Percentiles rank a stretch among this genome's conserved stretches.
These are phyloP conservation scores for Burhinus bistriatus DNA, from an alignment of 2,113 vertebrate species.

Conservation along the genomic window DNA sequence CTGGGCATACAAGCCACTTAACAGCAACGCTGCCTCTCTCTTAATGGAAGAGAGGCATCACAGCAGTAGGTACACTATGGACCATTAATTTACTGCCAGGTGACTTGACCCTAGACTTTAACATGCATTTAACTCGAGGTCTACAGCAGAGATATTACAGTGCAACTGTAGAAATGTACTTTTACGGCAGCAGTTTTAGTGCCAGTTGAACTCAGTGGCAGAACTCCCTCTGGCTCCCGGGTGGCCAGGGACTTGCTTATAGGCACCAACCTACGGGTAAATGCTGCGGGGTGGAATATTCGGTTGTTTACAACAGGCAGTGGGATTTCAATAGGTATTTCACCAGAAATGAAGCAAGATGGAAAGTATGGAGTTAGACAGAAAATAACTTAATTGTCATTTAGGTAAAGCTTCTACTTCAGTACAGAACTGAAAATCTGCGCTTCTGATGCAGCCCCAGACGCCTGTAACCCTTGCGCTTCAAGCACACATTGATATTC, in stretches of 20 bases:
- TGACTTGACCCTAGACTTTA: neutral
- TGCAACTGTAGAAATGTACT: neutral
- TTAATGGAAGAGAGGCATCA: neutral
- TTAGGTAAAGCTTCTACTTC: neutral
- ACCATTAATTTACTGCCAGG: conserved; percentile 2
- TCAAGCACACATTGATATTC: neutral
- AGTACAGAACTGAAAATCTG: neutral
- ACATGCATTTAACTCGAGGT: neutral
- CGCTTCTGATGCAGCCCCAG: neutral
- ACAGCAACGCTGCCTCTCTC: neutral
- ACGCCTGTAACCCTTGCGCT: neutral
- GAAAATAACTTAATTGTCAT: neutral
- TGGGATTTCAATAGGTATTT: neutral
- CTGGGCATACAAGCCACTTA: neutral
- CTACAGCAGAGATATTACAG: neutral
- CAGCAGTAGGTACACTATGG: neutral
- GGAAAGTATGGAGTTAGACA: neutral
- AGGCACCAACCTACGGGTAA: fast-evolving
- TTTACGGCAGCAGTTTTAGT: neutral
- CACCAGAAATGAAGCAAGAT: neutral
- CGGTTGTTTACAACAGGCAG: neutral
- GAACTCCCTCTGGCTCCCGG: neutral
- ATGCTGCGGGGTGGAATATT: neutral
- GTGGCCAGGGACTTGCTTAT: neutral
- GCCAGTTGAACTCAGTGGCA: neutral